phyloP scores from a whole-genome alignment of 2,888 invertebrate genomes.

The Clunio marinus region DNA sequence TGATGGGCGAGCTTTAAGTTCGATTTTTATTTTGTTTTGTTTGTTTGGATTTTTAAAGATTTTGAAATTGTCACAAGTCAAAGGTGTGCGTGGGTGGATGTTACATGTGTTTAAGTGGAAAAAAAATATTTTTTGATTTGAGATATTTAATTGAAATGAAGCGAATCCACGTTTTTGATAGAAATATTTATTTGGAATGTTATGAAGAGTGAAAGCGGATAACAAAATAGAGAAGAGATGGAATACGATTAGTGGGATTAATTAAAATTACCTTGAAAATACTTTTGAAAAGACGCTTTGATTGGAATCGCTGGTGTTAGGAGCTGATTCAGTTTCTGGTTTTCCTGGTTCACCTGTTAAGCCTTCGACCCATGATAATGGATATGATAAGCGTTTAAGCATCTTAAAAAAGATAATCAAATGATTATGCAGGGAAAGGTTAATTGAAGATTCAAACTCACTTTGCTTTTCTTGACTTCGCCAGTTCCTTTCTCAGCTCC shows the following conservation, averaged over 20 bases:
- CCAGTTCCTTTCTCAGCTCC: constrained; percentile 42
- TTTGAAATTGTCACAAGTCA: too few species aligned
- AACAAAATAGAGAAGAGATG: not conserved
- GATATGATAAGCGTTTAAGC: constrained; percentile 87
- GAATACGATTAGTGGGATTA: constrained; percentile 17
- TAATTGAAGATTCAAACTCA: constrained; percentile 46
- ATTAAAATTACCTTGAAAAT: constrained; percentile 69
- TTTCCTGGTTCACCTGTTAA: constrained; percentile 64
- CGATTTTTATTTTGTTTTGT: too few species aligned
- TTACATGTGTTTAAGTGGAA: too few species aligned
- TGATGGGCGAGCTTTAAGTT: constrained; percentile 74
- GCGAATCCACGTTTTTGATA: too few species aligned
- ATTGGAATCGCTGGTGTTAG: constrained; percentile 55
- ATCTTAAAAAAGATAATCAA: constrained; percentile 59
- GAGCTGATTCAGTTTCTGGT: constrained; percentile 49
- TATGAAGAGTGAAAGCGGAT: too few species aligned
- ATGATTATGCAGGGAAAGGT: not conserved
- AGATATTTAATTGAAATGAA: too few species aligned
- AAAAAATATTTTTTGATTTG: too few species aligned
- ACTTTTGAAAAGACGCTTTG: constrained; percentile 85
- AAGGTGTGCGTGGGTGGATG: too few species aligned
- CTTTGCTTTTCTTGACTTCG: constrained; percentile 72
- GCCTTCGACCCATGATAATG: constrained; percentile 87
- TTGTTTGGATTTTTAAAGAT: too few species aligned
- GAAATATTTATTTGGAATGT: too few species aligned